Evolutionary conservation across 2,888 invertebrate species (phyloP).

Genomic region (Macrosiphum euphorbiae): DNA sequence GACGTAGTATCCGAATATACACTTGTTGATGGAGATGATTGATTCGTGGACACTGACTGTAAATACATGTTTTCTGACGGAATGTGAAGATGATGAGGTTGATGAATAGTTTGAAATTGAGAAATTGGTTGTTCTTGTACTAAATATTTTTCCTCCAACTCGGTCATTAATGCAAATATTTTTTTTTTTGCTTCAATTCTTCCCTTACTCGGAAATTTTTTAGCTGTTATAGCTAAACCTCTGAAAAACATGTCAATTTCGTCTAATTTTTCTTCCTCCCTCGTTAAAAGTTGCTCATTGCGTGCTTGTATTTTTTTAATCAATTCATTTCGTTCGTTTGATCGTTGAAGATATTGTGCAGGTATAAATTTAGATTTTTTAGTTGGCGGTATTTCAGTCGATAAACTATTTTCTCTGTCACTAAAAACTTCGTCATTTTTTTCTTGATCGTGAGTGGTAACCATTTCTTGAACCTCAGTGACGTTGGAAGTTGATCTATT

Average conservation of each 20-base stretch:
- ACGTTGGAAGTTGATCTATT: slow-evolving; percentile 19
- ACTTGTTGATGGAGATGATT: slow-evolving; percentile 18
- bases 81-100: not conserved
- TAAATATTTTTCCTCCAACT: too few species aligned
- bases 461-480: slow-evolving; percentile 8
- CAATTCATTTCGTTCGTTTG: slow-evolving; percentile 3
- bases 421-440: too few species aligned
- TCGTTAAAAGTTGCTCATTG: not conserved
- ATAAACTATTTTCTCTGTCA: not conserved
- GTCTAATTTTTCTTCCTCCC: not conserved
- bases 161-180: too few species aligned
- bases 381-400: not conserved
- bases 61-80: slow-evolving; percentile 9
- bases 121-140: too few species aligned
- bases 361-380: not conserved
- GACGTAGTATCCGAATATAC: not conserved
- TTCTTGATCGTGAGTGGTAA: not conserved
- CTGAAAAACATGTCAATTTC: too few species aligned
- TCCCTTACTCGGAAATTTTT: slow-evolving; percentile 5
- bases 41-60: not conserved
- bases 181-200: not conserved
- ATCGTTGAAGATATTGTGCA: not conserved
- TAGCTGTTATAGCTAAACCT: not conserved
- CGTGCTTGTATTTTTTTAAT: slow-evolving; percentile 12
- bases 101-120: not conserved